Base-by-base conservation (phyloP, 1,140 invertebrate genomes). In the Vollenhovia emeryi region DNA sequence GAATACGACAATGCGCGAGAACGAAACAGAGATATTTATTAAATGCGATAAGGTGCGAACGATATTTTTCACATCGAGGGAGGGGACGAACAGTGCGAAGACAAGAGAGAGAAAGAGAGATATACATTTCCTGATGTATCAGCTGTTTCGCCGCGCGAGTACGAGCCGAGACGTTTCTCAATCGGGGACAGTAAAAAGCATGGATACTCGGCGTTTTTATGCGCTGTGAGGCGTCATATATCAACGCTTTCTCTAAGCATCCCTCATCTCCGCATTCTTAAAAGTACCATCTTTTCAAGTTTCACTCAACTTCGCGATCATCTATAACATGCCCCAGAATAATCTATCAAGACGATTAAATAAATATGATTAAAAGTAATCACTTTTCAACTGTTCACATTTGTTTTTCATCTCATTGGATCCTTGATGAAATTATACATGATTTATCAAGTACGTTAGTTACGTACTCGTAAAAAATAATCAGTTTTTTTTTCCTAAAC, bases 121-220 rank as follows among this genome's bases (percentile, higher is more conserved):
- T 21, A 59, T 9, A 36, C 30, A 15, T 21, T 73, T 57, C 13
- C 30, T 66, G 21, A 30, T 55, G 4, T 45, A 57, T 73, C 76
- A 80, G 13, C 78, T 82, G 66, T 82, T 82, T 52, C 50, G 30
- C 18, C 27, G 30, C 40, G 48, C 33, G 33, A 69, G 55, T 69
- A 80, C 33, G 27, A 30, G 18, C 21, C n/a, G 75, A 50, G 43
- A 50, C 30, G 27, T 43, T 24, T 21, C 43, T 68, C 36, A 9
- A 30, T 52, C 18, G 66, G 24, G 50, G 27, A 73, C 73, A 82
- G 24, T 45, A 57, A 71, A 45, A 45, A 73, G 30, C n/a, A 73
- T 33, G 33, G 21, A 43, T 18, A 71, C 8, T n/a, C 11, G 18
- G 18, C 9, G n/a, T 82, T 82, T 57, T 82, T 59, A 82, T n/a